These are phyloP conservation scores for Pseudomugil tenellus DNA, from an alignment of 2,797 vertebrate genomes.

Conservation along the genomic window DNA sequence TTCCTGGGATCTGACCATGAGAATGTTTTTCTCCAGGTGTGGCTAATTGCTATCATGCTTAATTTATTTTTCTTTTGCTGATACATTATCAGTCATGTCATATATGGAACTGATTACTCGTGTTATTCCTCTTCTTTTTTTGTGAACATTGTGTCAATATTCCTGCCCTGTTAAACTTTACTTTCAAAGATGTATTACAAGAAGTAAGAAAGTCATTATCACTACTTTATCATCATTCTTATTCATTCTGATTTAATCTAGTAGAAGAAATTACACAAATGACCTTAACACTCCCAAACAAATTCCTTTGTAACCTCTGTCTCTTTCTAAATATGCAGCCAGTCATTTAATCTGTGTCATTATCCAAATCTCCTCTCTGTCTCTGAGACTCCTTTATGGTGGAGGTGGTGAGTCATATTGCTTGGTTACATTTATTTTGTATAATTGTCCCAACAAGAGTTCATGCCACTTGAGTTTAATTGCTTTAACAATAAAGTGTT, in stretches of 20 bases:
- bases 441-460: neutral
- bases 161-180: neutral
- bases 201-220: slow-evolving; percentile 9
- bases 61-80: neutral
- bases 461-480: slow-evolving; percentile 19
- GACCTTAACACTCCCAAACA: slow-evolving; percentile 52
- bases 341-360: slow-evolving; percentile 18
- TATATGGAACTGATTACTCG: no score
- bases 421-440: slow-evolving; percentile 11
- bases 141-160: slow-evolving; percentile 36
- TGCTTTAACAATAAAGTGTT: slow-evolving; percentile 13
- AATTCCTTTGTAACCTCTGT: slow-evolving; percentile 41
- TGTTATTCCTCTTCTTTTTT: no score
- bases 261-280: slow-evolving; percentile 51
- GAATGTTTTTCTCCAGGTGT: neutral
- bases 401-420: neutral
- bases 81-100: neutral
- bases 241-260: slow-evolving; percentile 37
- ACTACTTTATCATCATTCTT: slow-evolving; percentile 10
- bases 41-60: neutral
- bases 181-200: slow-evolving; percentile 25
- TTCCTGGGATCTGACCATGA: no score
- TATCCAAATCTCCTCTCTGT: slow-evolving; percentile 3
- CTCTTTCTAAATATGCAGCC: slow-evolving; percentile 23
- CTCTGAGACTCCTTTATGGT: neutral